phyloP scores from a whole-genome alignment of 1,140 invertebrate genomes.

The Drosophila orosa region DNA sequence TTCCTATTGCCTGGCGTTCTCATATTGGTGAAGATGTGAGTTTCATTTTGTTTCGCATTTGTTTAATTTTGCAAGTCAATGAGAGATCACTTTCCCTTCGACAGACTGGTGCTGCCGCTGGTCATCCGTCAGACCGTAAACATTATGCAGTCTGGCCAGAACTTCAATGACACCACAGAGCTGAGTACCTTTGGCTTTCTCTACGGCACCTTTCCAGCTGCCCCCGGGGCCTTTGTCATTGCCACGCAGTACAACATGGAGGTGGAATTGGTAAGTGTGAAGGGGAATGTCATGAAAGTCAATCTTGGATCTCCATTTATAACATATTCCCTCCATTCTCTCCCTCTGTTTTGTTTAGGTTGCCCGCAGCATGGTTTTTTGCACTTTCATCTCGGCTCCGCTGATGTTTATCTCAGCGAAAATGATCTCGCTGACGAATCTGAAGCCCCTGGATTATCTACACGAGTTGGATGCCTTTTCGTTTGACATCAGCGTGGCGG shows the following conservation, averaged over 20 bases:
- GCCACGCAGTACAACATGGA: slow-evolving; percentile 94
- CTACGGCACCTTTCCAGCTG: slow-evolving; percentile 97
- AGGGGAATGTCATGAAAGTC: slow-evolving; percentile 15
- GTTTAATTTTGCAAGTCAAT: slow-evolving; percentile 1
- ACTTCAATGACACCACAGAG: slow-evolving; percentile 90
- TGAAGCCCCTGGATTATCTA: slow-evolving; percentile 89
- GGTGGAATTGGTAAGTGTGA: slow-evolving; percentile 90
- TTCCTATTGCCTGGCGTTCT: slow-evolving; percentile 92
- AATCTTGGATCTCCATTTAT: background rate
- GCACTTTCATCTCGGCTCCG: slow-evolving; percentile 96
- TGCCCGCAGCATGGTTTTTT: slow-evolving; percentile 95
- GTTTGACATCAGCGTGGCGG: slow-evolving; percentile 92
- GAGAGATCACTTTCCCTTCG: slow-evolving; percentile 8
- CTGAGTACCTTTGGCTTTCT: slow-evolving; percentile 97
- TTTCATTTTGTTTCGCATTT: background rate
- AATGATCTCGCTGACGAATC: slow-evolving; percentile 92
- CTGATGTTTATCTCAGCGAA: slow-evolving; percentile 98
- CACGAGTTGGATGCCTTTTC: slow-evolving; percentile 91
- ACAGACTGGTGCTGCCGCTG: slow-evolving; percentile 93
- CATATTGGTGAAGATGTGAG: slow-evolving; percentile 94
- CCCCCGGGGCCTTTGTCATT: slow-evolving; percentile 97
- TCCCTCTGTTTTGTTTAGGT: slow-evolving; percentile 86
- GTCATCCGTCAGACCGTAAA: slow-evolving; percentile 94
- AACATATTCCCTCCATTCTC: slow-evolving; percentile 21
- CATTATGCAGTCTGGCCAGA: slow-evolving; percentile 88